Percentiles rank a stretch among this genome's conserved stretches.
phyloP scores from a whole-genome alignment of 2,113 vertebrate genomes.

The Pagrus major region DNA sequence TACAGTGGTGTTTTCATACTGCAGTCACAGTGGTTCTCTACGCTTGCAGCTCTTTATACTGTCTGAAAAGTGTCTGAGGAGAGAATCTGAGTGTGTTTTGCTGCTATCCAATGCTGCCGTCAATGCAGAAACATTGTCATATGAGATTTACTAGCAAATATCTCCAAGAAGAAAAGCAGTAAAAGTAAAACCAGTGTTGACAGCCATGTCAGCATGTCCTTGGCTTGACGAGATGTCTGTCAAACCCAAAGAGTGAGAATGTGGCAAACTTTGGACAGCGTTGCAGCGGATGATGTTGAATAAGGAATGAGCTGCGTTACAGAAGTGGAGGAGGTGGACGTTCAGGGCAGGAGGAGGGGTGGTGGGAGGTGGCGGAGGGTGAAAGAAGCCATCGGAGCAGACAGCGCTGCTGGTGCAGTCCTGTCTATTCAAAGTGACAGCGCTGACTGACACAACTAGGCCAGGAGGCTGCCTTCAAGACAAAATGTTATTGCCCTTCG shows the following conservation, averaged over 20 bases:
- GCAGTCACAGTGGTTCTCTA: constrained; percentile 3
- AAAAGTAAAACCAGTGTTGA: constrained; percentile 50
- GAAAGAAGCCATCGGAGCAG: constrained; percentile 46
- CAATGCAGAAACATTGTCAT: constrained; percentile 48
- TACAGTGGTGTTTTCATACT: neutral
- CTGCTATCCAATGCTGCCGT: constrained; percentile 10
- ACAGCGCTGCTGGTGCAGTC: constrained; percentile 44
- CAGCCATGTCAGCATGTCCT: constrained; percentile 56
- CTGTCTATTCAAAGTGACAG: constrained; percentile 69
- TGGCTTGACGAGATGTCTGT: constrained; percentile 33
- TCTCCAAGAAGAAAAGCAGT: constrained; percentile 15
- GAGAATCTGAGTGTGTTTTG: constrained; percentile 22
- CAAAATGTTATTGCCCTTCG: constrained; percentile 46
- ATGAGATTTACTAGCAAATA: constrained; percentile 54
- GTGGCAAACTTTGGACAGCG: neutral
- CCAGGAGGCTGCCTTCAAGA: constrained; percentile 62
- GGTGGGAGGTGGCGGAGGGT: constrained; percentile 44
- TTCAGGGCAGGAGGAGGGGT: constrained; percentile 22
- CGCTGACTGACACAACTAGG: constrained; percentile 78
- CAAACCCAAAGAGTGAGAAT: constrained; percentile 35
- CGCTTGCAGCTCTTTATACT: constrained; percentile 25
- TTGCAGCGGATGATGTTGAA: constrained; percentile 37
- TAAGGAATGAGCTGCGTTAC: constrained; percentile 51
- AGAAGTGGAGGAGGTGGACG: constrained; percentile 37
- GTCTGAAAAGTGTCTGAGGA: constrained; percentile 21